Conservation (phyloP, 2,888 invertebrate genomes). For the Noctua comes region DNA sequence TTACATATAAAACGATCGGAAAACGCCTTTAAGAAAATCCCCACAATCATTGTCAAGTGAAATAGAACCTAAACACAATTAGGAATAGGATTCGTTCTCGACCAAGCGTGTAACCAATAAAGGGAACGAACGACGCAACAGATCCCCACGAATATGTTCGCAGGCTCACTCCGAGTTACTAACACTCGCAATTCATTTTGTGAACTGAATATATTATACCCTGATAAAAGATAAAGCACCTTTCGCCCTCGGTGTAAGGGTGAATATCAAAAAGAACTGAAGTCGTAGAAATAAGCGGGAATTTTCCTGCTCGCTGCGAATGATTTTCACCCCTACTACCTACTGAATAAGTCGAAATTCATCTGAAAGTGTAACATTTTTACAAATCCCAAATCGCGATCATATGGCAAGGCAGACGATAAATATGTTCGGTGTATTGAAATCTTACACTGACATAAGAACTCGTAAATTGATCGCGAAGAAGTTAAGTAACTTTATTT, state of each 20-base stretch:
- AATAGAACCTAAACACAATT: slow-evolving; percentile 82
- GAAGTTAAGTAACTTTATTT: slow-evolving; percentile 79
- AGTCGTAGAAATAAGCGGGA: slow-evolving; percentile 83
- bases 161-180: slow-evolving; percentile 90
- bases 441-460: slow-evolving; percentile 86
- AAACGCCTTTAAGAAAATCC: slow-evolving; percentile 79
- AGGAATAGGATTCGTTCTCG: slow-evolving; percentile 81
- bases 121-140: slow-evolving; percentile 87
- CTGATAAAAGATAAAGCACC: slow-evolving; percentile 81
- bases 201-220: slow-evolving; percentile 89
- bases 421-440: slow-evolving; percentile 88
- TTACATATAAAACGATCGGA: slow-evolving; percentile 82
- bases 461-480: slow-evolving; percentile 82
- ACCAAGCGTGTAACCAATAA: slow-evolving; percentile 83
- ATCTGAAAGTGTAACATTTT: slow-evolving; percentile 72
- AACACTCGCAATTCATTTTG: slow-evolving; percentile 90
- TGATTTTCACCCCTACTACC: slow-evolving; percentile 77
- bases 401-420: slow-evolving; percentile 84
- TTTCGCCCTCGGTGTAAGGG: slow-evolving; percentile 76
- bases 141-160: slow-evolving; percentile 90
- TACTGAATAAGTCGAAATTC: slow-evolving; percentile 74
- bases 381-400: slow-evolving; percentile 86
- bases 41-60: slow-evolving; percentile 73
- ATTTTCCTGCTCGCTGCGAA: slow-evolving; percentile 70
- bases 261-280: slow-evolving; percentile 76